Evolutionary conservation across 2,113 vertebrate species (phyloP), one percentile per base, ranked within the genome.

Genomic region (Erinaceus europaeus): DNA sequence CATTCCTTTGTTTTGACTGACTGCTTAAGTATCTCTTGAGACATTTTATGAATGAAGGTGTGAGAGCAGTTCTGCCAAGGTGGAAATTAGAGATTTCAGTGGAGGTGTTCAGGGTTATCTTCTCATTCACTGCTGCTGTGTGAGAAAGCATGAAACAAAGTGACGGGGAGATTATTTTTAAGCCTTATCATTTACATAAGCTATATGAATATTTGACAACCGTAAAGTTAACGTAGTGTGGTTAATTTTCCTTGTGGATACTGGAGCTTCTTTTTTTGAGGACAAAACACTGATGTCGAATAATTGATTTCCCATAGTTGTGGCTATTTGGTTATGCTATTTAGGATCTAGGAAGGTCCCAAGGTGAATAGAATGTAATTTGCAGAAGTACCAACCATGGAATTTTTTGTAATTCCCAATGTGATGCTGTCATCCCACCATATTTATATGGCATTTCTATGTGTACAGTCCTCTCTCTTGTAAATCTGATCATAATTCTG

Each of bases 31-130:
- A 32, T 53, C 74, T 94, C 81, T 80, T 59, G 38, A 82, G 67
- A 84, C 40, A 71, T 36, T 61, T 89, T 50, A 9, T 84, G 32
- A 88, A 80, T 40, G 69, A 61, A 87, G 20, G 12, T 64, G 52
- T 88, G 64, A 86, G 65, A 84, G 77, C 40, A 83, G 29, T 77
- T 91, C 88, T 50, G 48, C 86, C 34, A 73, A 77, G 80, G 57
- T 80, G 48, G 80, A 79, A 91, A 94, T 88, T 59, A 79, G 34
- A 75, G 34, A 75, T 84, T 76, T 90, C 42, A n/a, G 4, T 29
- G 40, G 34, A 46, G n/a, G 7, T 29, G 6, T 71, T 84, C 18
- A 67, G 65, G 23, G 61, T 52, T 42, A 84, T 50, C 29, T 29
- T 68, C 79, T 76, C 36, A 61, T 88, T 86, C 4, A 50, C n/a